Evolutionary conservation across 2,113 vertebrate genomes (phyloP).

Genomic region (mouse (Mus musculus)): DNA sequence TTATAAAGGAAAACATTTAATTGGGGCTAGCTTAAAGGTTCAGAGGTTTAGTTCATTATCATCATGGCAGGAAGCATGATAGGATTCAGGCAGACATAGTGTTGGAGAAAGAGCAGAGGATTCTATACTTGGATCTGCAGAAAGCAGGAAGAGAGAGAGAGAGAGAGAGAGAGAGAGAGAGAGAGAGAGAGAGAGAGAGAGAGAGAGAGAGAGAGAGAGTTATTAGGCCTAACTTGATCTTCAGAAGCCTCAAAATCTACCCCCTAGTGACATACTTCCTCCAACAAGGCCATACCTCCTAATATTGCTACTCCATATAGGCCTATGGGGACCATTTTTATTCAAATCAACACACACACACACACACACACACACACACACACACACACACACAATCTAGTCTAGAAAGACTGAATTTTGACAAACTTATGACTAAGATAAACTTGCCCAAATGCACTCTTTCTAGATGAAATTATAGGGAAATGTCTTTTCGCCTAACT

Average conservation of each 20-base stretch:
- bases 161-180: too few relatives aligned
- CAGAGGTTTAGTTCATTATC: neutral
- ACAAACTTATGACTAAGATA: neutral
- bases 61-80: neutral
- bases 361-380: neutral
- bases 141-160: neutral
- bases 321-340: neutral
- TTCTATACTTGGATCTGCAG: neutral
- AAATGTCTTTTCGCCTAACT: neutral
- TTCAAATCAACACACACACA: neutral
- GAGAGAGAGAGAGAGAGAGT: too few relatives aligned
- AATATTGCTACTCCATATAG: neutral
- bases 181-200: too few relatives aligned
- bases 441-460: neutral
- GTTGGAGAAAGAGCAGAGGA: neutral
- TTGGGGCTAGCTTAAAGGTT: neutral
- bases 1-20: neutral
- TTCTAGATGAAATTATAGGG: neutral
- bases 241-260: neutral
- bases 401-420: neutral
- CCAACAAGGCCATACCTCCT: neutral
- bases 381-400: neutral
- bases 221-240: neutral
- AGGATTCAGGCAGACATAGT: neutral
- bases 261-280: neutral